Evolutionary conservation across 1,140 invertebrate genomes (phyloP).

Genomic region (Acromyrmex charruanus): DNA sequence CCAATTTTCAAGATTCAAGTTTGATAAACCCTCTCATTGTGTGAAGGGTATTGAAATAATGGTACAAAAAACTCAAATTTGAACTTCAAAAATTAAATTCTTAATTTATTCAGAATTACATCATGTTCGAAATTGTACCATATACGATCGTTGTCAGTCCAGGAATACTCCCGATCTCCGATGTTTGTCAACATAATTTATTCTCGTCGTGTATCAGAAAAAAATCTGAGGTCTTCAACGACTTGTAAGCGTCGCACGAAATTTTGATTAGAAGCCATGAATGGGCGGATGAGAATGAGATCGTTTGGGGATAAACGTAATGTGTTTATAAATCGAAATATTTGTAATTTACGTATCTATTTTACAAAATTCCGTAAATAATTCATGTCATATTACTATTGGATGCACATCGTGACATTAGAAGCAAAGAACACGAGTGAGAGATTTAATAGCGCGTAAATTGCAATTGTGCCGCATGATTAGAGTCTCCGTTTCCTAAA

Average conservation of each 20-base stretch:
- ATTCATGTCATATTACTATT: not conserved
- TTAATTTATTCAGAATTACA: no score
- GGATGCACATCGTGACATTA: not conserved
- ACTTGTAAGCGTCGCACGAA: not conserved
- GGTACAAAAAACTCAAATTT: no score
- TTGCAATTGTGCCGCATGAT: not conserved
- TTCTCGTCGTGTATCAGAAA: not conserved
- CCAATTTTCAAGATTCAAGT: no score
- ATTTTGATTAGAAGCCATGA: not conserved
- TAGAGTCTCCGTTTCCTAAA: not conserved
- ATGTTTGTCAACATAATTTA: constrained; percentile 29
- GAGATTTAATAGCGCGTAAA: not conserved
- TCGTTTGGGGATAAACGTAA: not conserved
- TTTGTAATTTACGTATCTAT: not conserved
- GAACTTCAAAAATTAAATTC: no score
- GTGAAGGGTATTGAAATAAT: no score
- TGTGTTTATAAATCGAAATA: constrained; percentile 3
- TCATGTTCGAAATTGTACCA: no score
- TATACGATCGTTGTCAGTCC: not conserved
- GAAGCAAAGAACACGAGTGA: not conserved
- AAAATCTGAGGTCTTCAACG: not conserved
- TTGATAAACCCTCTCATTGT: no score
- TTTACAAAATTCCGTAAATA: not conserved
- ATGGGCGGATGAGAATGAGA: not conserved
- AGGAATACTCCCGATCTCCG: not conserved